phyloP scores from a whole-genome alignment of 2,797 vertebrate species.

The Liparis tanakae region DNA sequence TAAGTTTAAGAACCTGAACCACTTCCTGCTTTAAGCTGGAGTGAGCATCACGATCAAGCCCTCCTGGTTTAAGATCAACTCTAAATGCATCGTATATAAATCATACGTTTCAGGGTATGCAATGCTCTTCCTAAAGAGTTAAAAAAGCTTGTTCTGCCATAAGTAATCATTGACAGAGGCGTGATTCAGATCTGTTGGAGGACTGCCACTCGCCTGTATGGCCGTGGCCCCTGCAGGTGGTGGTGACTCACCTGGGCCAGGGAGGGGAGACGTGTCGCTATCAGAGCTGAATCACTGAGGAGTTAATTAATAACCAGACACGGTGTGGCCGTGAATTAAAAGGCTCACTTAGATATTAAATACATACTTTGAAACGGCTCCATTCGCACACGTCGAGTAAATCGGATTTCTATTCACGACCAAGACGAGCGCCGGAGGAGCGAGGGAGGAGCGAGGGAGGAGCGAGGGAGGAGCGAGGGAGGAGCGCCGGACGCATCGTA shows the following conservation, averaged over 20 bases:
- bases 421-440: constrained; percentile 10
- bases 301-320: constrained; percentile 41
- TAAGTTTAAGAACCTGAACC: not conserved
- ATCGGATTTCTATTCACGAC: constrained; percentile 29
- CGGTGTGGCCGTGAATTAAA: constrained; percentile 39
- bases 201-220: not conserved
- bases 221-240: constrained; percentile 18
- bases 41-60: not conserved
- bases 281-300: constrained; percentile 47
- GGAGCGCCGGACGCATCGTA: constrained; percentile 24
- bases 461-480: constrained; percentile 6
- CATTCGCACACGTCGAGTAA: constrained; percentile 10
- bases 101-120: not conserved
- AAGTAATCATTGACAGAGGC: constrained; percentile 13
- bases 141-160: not conserved
- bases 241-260: constrained; percentile 44
- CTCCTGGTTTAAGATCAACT: not conserved
- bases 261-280: constrained; percentile 14
- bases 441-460: constrained; percentile 21
- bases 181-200: constrained; percentile 30
- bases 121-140: not conserved
- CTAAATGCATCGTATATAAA: not conserved
- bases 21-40: not conserved
- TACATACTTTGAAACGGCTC: constrained; percentile 18
- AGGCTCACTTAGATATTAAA: constrained; percentile 32